Evolutionary conservation across 2,888 invertebrate genomes (phyloP).

Genomic region (Unio delphinus): DNA sequence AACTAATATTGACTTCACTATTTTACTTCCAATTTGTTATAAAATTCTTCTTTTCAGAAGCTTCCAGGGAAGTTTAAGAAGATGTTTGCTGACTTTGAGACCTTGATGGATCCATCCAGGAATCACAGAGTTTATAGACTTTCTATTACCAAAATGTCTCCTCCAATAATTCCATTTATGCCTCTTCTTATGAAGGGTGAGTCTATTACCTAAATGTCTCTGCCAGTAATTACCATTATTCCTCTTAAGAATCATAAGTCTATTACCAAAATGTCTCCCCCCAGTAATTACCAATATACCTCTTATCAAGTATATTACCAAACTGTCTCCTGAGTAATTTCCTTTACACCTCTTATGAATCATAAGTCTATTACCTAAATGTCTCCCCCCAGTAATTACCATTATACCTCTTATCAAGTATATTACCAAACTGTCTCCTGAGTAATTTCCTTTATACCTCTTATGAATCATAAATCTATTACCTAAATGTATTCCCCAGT

Average conservation of each 20-base stretch:
- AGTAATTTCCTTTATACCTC: constrained; percentile 86
- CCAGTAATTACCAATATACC: background rate
- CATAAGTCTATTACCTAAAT: constrained; percentile 72
- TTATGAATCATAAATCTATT: constrained; percentile 79
- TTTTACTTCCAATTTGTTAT: no score
- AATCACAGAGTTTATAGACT: constrained; percentile 69
- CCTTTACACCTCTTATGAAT: constrained; percentile 87
- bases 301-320: background rate
- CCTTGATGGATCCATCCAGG: constrained; percentile 83
- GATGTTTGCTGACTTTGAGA: constrained; percentile 85
- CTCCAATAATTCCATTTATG: constrained; percentile 88
- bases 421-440: constrained; percentile 83
- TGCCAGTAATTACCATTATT: background rate
- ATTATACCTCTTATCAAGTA: constrained; percentile 64
- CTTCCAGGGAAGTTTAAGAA: constrained; percentile 84
- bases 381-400: background rate
- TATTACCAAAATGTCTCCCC: background rate
- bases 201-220: constrained; percentile 3
- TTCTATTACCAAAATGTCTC: constrained; percentile 82
- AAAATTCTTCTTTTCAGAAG: constrained; percentile 72
- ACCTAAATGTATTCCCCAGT: background rate
- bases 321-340: constrained; percentile 79
- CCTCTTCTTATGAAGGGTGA: constrained; percentile 85
- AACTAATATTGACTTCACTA: no score
- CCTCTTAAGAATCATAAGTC: background rate